Evolutionary conservation across 2,797 vertebrate species (phyloP), one percentile per base, ranked within the genome.

Genomic region (Halcyon smyrnensis): DNA sequence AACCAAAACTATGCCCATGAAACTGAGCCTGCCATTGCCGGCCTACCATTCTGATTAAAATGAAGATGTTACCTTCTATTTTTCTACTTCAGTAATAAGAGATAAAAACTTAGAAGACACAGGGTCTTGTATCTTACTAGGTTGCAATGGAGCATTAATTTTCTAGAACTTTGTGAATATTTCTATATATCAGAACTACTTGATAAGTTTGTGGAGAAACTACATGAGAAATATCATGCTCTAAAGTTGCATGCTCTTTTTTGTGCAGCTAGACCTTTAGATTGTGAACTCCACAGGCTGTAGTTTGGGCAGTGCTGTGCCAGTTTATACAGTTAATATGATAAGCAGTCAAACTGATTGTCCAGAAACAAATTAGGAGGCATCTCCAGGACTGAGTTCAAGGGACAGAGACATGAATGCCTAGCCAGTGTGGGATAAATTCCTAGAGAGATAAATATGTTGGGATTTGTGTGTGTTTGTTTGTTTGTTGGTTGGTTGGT

Each of bases 321-420:
- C 39, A 8, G 23, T 59, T 70, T 23, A 30, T 24, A 27, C 3
- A 41, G n/a, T 18, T 30, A 64, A 6, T 36, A 56, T 6, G 11
- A 57, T 15, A 64, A 60, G 56, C 0, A 0, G 48, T 32, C 27
- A 67, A 56, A 45, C 0, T 15, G 10, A 13, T 74, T 60, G 14
- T 4, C 14, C 27, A 71, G 75, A 75, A 68, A 37, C 9, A 84
- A 48, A 27, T 5, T 10, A 57, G 15, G 20, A 73, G 11, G 16
- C 1, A 34, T 7, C 32, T 32, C 6, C 15, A 56, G 5, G 18
- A 36, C 12, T 37, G 63, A 70, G 11, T 70, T 57, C 30, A 37
- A 30, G 20, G 56, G 8, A 19, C 14, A 70, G 23, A 54, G 8
- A 48, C 2, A 12, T 5, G 5, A 71, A 12, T 39, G 39, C 24